Conservation (phyloP, 2,888 invertebrate genomes). For the Metalampra italica region DNA sequence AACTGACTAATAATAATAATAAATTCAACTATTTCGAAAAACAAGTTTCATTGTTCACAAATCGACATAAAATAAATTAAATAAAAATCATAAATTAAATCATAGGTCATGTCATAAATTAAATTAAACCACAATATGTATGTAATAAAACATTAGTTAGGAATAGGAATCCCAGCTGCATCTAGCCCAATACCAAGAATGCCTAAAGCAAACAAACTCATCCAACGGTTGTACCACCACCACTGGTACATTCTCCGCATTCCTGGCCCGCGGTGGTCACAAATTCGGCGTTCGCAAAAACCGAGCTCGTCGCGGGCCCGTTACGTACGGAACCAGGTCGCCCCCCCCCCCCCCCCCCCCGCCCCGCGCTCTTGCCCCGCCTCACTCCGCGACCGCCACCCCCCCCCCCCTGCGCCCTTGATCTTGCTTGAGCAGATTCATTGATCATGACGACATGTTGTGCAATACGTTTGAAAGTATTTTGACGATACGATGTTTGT, state of each 20-base stretch:
- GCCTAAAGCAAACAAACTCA: neutral
- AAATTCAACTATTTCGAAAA: no score
- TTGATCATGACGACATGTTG: conserved; percentile 12
- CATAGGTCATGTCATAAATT: no score
- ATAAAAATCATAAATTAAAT: no score
- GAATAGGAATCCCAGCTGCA: no score
- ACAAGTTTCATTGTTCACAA: no score
- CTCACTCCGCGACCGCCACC: neutral
- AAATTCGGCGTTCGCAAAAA: conserved; percentile 1
- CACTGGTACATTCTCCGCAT: neutral
- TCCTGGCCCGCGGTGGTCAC: neutral
- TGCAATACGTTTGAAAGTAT: conserved; percentile 11
- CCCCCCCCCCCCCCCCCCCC: neutral
- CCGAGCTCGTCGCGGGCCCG: neutral
- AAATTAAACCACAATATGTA: no score
- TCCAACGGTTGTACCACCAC: neutral
- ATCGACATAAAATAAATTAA: no score
- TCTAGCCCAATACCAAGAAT: neutral
- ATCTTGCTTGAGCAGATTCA: neutral
- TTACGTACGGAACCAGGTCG: neutral
- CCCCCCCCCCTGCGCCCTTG: neutral
- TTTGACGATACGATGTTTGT: no score
- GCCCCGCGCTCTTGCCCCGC: no score
- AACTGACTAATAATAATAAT: no score
- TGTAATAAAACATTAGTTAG: no score